Percentiles rank a stretch among this genome's conserved stretches.
phyloP scores from a whole-genome alignment of 2,797 vertebrate genomes.

The Malurus splendens region DNA sequence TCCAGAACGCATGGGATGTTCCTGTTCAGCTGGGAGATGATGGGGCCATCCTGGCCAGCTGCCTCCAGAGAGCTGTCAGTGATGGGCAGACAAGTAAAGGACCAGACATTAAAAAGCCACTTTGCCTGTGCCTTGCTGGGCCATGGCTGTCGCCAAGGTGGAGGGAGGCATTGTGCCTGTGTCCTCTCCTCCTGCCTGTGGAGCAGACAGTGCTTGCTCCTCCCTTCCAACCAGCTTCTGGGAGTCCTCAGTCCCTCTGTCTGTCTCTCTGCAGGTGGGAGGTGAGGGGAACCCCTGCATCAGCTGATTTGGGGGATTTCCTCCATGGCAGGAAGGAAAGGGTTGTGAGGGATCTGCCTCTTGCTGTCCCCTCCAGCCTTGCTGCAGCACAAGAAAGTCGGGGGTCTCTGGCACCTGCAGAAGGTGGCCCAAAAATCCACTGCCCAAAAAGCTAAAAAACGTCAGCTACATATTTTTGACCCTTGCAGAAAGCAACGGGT shows the following conservation, averaged over 20 bases:
- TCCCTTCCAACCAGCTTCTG: background rate
- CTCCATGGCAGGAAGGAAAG: background rate
- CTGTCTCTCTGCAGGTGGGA: background rate
- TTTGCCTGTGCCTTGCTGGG: background rate
- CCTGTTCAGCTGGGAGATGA: background rate
- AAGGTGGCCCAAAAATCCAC: background rate
- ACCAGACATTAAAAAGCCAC: background rate
- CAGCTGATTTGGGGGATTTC: background rate
- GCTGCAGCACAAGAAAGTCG: background rate
- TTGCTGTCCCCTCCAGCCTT: accelerated
- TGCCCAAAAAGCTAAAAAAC: background rate
- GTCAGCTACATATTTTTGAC: background rate
- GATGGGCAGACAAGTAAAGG: background rate
- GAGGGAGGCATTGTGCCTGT: accelerated
- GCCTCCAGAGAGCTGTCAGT: background rate
- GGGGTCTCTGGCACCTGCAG: background rate
- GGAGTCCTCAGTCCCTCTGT: background rate
- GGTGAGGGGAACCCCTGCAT: background rate
- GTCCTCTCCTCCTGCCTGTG: background rate
- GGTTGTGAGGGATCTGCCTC: background rate
- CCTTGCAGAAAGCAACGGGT: background rate
- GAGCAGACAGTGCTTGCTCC: background rate
- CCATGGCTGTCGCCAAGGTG: background rate
- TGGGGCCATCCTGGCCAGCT: background rate
- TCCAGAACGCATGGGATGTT: accelerated